phyloP scores from a whole-genome alignment of 30 jellyfish, hydroid and myxozoan species.

The Phacellophora camtschatica region DNA sequence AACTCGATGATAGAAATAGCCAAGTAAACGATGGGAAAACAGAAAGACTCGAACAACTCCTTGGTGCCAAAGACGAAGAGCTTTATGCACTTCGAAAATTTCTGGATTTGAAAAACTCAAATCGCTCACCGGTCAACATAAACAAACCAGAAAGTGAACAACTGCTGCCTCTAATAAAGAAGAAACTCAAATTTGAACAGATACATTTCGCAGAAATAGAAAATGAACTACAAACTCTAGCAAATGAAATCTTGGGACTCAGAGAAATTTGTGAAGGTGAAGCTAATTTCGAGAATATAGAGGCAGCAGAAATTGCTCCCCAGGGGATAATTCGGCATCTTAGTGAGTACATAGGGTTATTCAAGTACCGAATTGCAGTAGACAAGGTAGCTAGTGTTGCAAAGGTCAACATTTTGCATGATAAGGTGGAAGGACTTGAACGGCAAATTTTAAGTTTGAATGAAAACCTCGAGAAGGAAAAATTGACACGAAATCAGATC shows the following conservation, averaged over 20 bases:
- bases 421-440: conserved; percentile 27
- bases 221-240: not conserved
- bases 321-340: conserved; percentile 14
- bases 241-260: not conserved
- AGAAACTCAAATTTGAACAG: not conserved
- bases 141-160: not conserved
- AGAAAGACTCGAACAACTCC: not conserved
- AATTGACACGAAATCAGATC: conserved; percentile 32
- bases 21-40: too few relatives aligned
- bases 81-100: not conserved
- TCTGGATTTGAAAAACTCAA: not conserved
- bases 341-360: conserved; percentile 9
- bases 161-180: not conserved
- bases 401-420: conserved; percentile 46
- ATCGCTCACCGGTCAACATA: not conserved
- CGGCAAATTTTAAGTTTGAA: not conserved
- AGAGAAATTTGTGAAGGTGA: not conserved
- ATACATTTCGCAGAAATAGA: not conserved
- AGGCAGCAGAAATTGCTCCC: not conserved
- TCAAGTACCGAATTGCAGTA: conserved; percentile 20
- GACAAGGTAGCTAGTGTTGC: conserved; percentile 52
- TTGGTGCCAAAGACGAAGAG: not conserved
- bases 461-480: conserved; percentile 36
- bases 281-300: not conserved
- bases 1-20: too few relatives aligned